Percentiles rank a stretch among this genome's conserved stretches.
Evolutionary conservation across 2,888 invertebrate species (phyloP).

Genomic region (Diarsia mendica): DNA sequence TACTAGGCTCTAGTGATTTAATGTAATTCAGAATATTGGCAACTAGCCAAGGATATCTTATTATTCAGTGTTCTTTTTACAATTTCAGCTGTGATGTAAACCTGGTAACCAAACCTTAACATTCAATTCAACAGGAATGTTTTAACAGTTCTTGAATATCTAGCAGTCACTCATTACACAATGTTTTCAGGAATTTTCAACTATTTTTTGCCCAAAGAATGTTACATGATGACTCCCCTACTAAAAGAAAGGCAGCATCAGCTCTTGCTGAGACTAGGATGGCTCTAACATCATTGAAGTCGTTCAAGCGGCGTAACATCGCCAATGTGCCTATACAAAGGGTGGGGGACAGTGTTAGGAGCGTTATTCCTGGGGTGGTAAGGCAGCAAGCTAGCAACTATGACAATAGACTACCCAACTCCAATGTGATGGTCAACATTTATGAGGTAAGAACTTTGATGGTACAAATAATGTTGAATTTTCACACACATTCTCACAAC

Average conservation of each 20-base stretch:
- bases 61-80: constrained; percentile 40
- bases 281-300: constrained; percentile 93
- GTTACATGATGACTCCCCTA: constrained; percentile 91
- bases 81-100: constrained; percentile 29
- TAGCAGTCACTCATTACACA: constrained; percentile 1
- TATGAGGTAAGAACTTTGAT: constrained; percentile 85
- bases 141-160: neutral
- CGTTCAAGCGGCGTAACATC: constrained; percentile 91
- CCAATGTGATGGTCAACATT: constrained; percentile 89
- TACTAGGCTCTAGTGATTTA: constrained; percentile 34
- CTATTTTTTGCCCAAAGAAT: constrained; percentile 92
- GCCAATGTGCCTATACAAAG: constrained; percentile 86
- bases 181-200: constrained; percentile 92
- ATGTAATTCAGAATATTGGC: constrained; percentile 47
- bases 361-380: constrained; percentile 88
- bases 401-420: constrained; percentile 81
- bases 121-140: constrained; percentile 6
- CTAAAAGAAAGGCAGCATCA: constrained; percentile 90
- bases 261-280: constrained; percentile 93
- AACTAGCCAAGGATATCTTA: constrained; percentile 32
- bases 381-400: constrained; percentile 84
- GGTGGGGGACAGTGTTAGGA: constrained; percentile 90
- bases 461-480: neutral
- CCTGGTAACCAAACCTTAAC: constrained; percentile 1
- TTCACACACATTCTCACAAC: no score